Evolutionary conservation across 1,140 invertebrate species (phyloP), one percentile per base, ranked within the genome.

Genomic region (Reticulitermes speratus): DNA sequence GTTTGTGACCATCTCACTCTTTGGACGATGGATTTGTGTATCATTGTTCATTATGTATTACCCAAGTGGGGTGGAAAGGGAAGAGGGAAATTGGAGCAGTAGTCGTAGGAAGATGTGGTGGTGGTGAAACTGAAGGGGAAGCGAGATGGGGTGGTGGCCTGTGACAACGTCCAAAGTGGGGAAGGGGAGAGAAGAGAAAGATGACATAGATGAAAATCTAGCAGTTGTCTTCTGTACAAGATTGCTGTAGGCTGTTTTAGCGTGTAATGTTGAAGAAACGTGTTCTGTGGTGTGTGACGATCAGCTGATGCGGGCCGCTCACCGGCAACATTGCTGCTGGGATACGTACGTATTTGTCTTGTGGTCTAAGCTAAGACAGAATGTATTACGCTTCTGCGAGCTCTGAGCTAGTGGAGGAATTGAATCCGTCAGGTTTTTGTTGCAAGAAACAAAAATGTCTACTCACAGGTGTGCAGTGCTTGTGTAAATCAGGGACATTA

Each of bases 31-130:
- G 65, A 75, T 75, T n/a, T 75, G 65, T 75, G 65, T 75, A 75
- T 75, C 65, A 75, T 75, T 75, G 65, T 75, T 75, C 65, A 75
- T 75, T 75, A 75, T 30, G 65, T 75, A 75, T 75, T 75, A 75
- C 65, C 65, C 65, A 30, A 75, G 65, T 30, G n/a, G 65, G 65
- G 65, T 75, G 19, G 59, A 65, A n/a, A 19, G 59, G 59, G 59
- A 8, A n/a, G 65, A 30, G 65, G 65, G 65, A 30, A 75, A 75
- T 30, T 75, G 65, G n/a, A 75, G 65, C 65, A 75, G n/a, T 75
- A 75, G 65, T 75, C n/a, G 65, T 75, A 75, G 65, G 65, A 75
- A 75, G 65, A 75, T 14, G 65, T 75, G 65, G 65, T 14, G 55
- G 55, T 59, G 25, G 65, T 75, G 65, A 30, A 65, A 65, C 59